A percentile compares a stretch with the other conserved stretches of the same genome.
Conservation (phyloP, 2,797 vertebrate genomes). For the Pangasius sanitwongsei region DNA sequence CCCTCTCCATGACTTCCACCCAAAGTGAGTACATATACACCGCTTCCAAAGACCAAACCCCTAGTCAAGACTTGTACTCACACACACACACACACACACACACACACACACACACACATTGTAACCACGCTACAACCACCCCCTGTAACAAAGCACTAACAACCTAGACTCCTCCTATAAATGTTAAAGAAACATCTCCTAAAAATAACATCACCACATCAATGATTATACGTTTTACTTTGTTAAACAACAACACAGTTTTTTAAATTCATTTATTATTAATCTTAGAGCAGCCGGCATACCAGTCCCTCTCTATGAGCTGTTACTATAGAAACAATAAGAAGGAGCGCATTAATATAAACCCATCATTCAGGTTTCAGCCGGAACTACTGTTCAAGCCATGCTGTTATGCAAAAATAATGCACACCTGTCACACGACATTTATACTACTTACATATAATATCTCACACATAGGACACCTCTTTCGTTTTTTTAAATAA, state of each 20-base stretch:
- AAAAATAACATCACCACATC: not conserved
- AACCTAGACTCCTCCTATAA: not conserved
- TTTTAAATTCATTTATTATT: not conserved
- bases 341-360: not conserved
- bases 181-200: not conserved
- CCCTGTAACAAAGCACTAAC: not conserved
- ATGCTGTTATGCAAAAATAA: not conserved
- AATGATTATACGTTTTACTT: not conserved
- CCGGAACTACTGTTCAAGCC: not conserved
- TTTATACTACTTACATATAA: not conserved
- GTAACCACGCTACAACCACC: not conserved
- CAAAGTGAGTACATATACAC: slow-evolving; percentile 80
- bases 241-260: not conserved
- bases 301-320: not conserved
- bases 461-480: not conserved
- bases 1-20: slow-evolving; percentile 95
- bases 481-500: not conserved
- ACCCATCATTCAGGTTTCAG: not conserved
- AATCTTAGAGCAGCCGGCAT: not conserved
- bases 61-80: not conserved
- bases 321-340: not conserved
- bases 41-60: not conserved
- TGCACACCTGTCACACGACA: not conserved
- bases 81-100: not conserved
- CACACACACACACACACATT: not conserved